phyloP scores from a whole-genome alignment of 2,888 invertebrate species.

The Scaeva pyrastri region DNA sequence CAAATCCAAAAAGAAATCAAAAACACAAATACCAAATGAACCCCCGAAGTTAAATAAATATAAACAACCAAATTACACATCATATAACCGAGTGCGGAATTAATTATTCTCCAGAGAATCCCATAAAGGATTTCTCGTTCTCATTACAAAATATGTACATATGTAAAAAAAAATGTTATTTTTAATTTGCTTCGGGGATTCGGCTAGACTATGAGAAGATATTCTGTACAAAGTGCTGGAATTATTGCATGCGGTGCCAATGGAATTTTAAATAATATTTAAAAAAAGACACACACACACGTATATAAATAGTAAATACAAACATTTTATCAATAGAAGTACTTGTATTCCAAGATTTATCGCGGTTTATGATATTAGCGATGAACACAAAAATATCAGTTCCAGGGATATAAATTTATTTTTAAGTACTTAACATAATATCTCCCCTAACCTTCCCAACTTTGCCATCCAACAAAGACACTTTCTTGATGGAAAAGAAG shows the following conservation, averaged over 20 bases:
- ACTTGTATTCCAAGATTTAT: constrained; percentile 69
- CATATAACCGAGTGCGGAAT: constrained; percentile 49
- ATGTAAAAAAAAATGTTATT: too few species aligned
- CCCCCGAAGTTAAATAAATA: constrained; percentile 31
- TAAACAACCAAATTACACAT: constrained; percentile 30
- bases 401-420: constrained; percentile 50
- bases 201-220: constrained; percentile 44
- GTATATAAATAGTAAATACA: background rate
- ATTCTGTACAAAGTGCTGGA: constrained; percentile 49
- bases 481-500: constrained; percentile 23
- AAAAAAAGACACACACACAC: constrained; percentile 1
- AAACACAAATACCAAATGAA: constrained; percentile 27
- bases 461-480: constrained; percentile 54
- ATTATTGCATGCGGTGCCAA: constrained; percentile 41
- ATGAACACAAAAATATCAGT: constrained; percentile 43
- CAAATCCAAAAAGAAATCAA: constrained; percentile 25
- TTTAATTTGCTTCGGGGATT: constrained; percentile 18
- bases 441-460: constrained; percentile 7
- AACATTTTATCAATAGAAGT: constrained; percentile 65
- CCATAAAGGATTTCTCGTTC: constrained; percentile 36
- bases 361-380: constrained; percentile 19
- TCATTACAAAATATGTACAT: constrained; percentile 21
- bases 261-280: constrained; percentile 42
- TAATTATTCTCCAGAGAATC: constrained; percentile 58
- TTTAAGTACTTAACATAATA: constrained; percentile 41